Percentiles rank a stretch among this genome's conserved stretches.
Conservation (phyloP, 2,888 invertebrate genomes). For the Pecten maximus region DNA sequence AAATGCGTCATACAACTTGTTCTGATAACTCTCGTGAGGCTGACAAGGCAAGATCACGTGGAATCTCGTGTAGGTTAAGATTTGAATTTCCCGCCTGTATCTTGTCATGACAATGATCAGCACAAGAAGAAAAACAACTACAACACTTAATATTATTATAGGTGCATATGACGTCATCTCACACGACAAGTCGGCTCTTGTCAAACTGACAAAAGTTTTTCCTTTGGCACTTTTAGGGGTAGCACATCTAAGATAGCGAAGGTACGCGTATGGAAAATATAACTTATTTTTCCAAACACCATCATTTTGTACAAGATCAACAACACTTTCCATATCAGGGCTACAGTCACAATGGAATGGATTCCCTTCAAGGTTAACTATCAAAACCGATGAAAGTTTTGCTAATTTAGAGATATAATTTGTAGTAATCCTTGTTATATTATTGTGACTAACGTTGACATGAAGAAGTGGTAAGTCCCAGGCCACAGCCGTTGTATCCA, state of each 20-base stretch:
- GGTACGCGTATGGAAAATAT: slow-evolving; percentile 46
- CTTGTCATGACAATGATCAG: slow-evolving; percentile 48
- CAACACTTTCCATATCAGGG: slow-evolving; percentile 51
- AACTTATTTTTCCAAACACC: slow-evolving; percentile 48
- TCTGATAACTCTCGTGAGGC: slow-evolving; percentile 54
- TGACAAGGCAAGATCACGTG: slow-evolving; percentile 71
- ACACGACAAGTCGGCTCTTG: not conserved
- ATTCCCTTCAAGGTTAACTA: slow-evolving; percentile 66
- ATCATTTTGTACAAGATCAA: slow-evolving; percentile 48
- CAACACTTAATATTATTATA: slow-evolving; percentile 52
- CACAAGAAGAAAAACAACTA: slow-evolving; percentile 50
- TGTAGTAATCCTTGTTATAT: slow-evolving; percentile 61
- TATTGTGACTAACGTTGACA: slow-evolving; percentile 64
- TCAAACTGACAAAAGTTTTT: not conserved
- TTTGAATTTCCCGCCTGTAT: slow-evolving; percentile 65
- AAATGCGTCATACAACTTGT: slow-evolving; percentile 90
- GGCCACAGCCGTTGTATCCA: slow-evolving; percentile 58
- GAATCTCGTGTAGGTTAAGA: slow-evolving; percentile 69
- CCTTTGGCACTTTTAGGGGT: not conserved
- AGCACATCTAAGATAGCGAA: not conserved
- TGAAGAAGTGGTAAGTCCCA: slow-evolving; percentile 54
- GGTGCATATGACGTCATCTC: slow-evolving; percentile 41
- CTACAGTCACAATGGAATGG: slow-evolving; percentile 68
- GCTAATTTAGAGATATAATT: not conserved
- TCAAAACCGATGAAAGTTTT: not conserved